These are phyloP conservation scores for mouse (Mus musculus) DNA, from an alignment of 2,113 vertebrate genomes.

Conservation along the genomic window GRCm39 chr16:29647001-29647500, in stretches of 20 bases:
- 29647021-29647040: background rate
- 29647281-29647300: background rate
- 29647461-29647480: slow-evolving; percentile 49
- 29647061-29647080: background rate
- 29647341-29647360: slow-evolving; percentile 68
- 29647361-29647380: slow-evolving; percentile 62
- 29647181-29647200: background rate
- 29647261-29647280: slow-evolving; percentile 19
- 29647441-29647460: background rate
- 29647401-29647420: slow-evolving; percentile 78
- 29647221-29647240: background rate
- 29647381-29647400: slow-evolving; percentile 69
- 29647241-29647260: background rate
- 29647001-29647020: background rate
- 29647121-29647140: background rate
- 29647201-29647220: background rate
- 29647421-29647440: slow-evolving; percentile 58
- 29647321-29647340: slow-evolving; percentile 55
- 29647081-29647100: background rate
- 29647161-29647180: too few relatives aligned
- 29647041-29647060: background rate
- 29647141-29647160: background rate
- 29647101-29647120: background rate
- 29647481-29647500: slow-evolving; percentile 42
- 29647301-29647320: slow-evolving; percentile 55